Percentiles rank a stretch among this genome's conserved stretches.
phyloP scores from a whole-genome alignment of 2,113 vertebrate species.

The Rhabdomys dilectus region DNA sequence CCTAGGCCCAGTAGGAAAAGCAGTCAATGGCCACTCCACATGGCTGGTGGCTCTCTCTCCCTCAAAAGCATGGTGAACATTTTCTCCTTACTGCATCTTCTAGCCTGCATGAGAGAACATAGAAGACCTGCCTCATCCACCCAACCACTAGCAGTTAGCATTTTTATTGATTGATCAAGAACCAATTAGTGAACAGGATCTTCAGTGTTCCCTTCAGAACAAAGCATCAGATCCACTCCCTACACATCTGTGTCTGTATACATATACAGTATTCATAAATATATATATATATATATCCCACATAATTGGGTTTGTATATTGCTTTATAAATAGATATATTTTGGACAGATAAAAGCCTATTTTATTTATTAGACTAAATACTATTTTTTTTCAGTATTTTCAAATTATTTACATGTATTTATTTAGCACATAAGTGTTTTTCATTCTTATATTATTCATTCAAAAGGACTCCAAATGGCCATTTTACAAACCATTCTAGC shows the following conservation, averaged over 20 bases:
- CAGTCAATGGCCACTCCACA: too few relatives aligned
- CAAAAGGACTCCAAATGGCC: background rate
- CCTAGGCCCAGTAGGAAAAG: too few relatives aligned
- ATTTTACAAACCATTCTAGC: conserved; percentile 4
- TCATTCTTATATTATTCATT: background rate
- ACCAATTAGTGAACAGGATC: too few relatives aligned
- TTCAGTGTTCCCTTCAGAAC: too few relatives aligned
- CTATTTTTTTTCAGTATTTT: background rate
- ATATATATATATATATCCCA: background rate
- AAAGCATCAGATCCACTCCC: too few relatives aligned
- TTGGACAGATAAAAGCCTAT: background rate
- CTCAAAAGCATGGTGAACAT: too few relatives aligned
- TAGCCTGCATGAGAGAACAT: too few relatives aligned
- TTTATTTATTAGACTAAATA: background rate
- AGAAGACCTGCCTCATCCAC: too few relatives aligned
- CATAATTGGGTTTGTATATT: background rate
- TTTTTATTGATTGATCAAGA: too few relatives aligned
- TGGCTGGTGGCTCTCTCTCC: too few relatives aligned
- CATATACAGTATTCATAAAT: background rate
- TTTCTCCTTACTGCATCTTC: too few relatives aligned
- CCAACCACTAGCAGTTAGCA: too few relatives aligned
- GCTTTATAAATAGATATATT: background rate
- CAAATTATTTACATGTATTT: conserved; percentile 17
- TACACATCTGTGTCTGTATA: background rate
- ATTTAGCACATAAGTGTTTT: conserved; percentile 23